Evolutionary conservation across 1,140 invertebrate genomes (phyloP).

Genomic region (Brachionus rotundiformis): DNA sequence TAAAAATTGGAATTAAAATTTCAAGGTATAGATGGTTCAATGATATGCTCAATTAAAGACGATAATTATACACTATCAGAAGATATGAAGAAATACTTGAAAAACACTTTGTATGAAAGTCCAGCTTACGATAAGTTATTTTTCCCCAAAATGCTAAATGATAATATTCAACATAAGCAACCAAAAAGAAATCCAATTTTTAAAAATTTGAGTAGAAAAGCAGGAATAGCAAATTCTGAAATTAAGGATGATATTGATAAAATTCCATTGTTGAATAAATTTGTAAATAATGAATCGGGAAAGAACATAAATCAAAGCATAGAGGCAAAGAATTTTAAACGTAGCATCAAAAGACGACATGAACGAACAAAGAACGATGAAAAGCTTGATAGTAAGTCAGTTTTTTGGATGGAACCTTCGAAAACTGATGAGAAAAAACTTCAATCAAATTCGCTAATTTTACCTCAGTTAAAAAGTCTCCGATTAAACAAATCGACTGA

Average conservation of each 20-base stretch:
- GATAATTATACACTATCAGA: conserved; percentile 31
- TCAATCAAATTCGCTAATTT: not conserved
- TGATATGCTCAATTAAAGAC: conserved; percentile 45
- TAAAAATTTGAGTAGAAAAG: not conserved
- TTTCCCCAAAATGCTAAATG: conserved; percentile 26
- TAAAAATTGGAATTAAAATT: not conserved
- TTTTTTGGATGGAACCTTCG: not conserved
- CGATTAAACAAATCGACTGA: not conserved
- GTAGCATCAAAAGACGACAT: not conserved
- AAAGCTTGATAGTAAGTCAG: conserved; percentile 3
- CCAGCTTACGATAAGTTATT: not conserved
- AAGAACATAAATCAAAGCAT: not conserved
- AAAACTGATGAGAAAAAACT: not conserved
- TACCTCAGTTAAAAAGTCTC: not conserved
- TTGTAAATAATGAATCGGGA: not conserved
- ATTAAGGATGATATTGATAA: conserved; percentile 16
- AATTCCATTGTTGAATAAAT: not conserved
- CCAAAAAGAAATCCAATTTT: not conserved
- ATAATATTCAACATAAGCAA: not conserved
- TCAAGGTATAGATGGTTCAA: conserved; percentile 39
- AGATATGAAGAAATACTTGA: conserved; percentile 16
- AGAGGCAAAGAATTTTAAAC: not conserved
- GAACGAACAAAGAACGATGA: not conserved
- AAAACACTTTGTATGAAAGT: not conserved
- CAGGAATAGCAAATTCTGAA: conserved; percentile 29